These are phyloP conservation scores for Delichon dasypus DNA, from an alignment of 2,797 vertebrate species.

Conservation along the genomic window DNA sequence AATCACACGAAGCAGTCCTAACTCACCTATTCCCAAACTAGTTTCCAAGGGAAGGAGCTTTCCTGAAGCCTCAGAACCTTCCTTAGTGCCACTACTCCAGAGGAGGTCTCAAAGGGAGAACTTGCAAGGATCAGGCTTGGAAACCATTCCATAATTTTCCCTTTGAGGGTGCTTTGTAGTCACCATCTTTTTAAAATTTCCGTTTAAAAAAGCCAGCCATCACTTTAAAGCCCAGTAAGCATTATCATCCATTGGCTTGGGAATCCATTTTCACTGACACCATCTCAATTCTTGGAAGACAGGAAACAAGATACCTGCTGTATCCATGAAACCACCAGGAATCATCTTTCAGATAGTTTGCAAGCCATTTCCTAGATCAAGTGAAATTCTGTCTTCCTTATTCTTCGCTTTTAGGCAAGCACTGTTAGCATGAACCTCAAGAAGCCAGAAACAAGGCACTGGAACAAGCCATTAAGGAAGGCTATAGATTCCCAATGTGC, in stretches of 20 bases:
- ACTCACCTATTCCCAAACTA: background rate
- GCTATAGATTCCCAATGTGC: background rate
- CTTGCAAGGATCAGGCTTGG: background rate
- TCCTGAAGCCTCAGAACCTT: background rate
- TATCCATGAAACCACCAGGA: slow-evolving; percentile 1
- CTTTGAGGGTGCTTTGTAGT: background rate
- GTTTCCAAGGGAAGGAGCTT: background rate
- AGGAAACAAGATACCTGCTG: background rate
- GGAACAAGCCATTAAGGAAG: background rate
- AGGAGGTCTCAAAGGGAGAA: background rate
- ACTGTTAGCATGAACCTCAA: background rate
- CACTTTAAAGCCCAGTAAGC: background rate
- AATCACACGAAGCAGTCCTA: background rate
- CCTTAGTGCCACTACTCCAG: background rate
- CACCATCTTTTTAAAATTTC: background rate
- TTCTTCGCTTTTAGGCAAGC: background rate
- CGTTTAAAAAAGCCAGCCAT: background rate
- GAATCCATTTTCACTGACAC: background rate
- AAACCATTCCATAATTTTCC: background rate
- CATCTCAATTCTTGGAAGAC: background rate
- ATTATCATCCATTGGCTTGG: background rate
- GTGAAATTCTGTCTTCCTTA: slow-evolving; percentile 22
- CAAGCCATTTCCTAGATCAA: slow-evolving; percentile 24
- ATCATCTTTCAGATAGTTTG: slow-evolving; percentile 23
- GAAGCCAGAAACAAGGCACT: background rate